phyloP scores from a whole-genome alignment of 2,797 vertebrate genomes.

The Ara ararauna region DNA sequence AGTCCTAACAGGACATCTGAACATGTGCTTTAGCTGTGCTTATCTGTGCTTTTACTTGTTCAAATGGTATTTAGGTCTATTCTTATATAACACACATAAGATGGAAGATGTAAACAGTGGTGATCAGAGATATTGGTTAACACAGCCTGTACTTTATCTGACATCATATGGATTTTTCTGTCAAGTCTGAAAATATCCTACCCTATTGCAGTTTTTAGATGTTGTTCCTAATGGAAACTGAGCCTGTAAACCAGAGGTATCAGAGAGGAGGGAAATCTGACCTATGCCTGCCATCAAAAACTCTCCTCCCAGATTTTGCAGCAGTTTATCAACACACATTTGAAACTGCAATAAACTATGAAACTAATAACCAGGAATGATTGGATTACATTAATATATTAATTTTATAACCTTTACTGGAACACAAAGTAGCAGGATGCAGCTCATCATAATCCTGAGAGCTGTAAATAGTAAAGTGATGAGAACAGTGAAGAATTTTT shows the following conservation, averaged over 20 bases:
- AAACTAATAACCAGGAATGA: background rate
- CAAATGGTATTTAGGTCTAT: background rate
- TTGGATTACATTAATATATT: background rate
- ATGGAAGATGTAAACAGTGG: background rate
- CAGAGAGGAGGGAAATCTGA: background rate
- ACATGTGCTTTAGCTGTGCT: background rate
- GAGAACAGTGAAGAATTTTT: conserved; percentile 67
- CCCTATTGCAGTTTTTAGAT: background rate
- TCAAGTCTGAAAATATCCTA: background rate
- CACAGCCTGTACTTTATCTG: background rate
- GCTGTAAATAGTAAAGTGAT: conserved; percentile 42
- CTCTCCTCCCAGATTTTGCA: background rate
- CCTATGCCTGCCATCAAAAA: background rate
- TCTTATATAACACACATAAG: background rate
- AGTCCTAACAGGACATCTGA: background rate
- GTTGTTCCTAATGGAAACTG: background rate
- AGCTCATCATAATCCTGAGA: background rate
- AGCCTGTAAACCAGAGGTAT: background rate
- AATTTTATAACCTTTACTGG: background rate
- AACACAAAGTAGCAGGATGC: background rate
- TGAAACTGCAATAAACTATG: background rate
- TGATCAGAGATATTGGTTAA: background rate
- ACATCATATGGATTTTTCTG: background rate
- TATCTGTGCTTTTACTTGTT: background rate
- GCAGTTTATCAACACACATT: background rate